phyloP scores from a whole-genome alignment of 2,888 invertebrate genomes.

The Orthosia gothica region DNA sequence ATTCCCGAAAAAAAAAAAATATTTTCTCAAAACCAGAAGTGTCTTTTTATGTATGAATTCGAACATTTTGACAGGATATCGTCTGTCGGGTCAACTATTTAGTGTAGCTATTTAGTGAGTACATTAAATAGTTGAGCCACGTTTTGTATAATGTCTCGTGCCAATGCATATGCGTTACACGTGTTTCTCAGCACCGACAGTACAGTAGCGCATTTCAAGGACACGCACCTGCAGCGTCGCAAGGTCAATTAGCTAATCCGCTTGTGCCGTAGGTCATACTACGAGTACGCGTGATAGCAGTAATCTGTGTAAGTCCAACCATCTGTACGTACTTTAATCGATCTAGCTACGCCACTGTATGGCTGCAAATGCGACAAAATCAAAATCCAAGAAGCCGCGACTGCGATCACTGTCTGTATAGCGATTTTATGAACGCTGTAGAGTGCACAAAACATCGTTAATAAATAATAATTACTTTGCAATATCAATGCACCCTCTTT shows the following conservation, averaged over 20 bases:
- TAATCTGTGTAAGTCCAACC: conserved; percentile 38
- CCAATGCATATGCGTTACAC: conserved; percentile 1
- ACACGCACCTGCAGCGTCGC: conserved; percentile 55
- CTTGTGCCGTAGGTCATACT: conserved; percentile 1
- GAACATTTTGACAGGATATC: not conserved
- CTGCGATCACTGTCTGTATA: not conserved
- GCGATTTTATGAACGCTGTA: not conserved
- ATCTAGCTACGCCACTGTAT: conserved; percentile 18
- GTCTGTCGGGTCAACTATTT: not conserved
- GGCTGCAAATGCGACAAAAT: conserved; percentile 31
- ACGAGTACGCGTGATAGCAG: conserved; percentile 26
- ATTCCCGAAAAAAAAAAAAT: no score
- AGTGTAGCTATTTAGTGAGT: not conserved
- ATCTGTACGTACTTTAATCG: conserved; percentile 29
- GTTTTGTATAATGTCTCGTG: not conserved
- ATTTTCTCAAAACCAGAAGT: not conserved
- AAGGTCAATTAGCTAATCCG: conserved; percentile 56
- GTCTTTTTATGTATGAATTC: not conserved
- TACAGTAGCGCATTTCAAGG: conserved; percentile 48
- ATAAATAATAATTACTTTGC: not conserved
- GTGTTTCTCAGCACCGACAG: not conserved
- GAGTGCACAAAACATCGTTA: not conserved
- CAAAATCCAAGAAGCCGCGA: not conserved
- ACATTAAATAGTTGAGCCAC: not conserved
- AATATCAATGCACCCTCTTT: conserved; percentile 1